Percentiles rank a stretch among this genome's conserved stretches.
phyloP scores from a whole-genome alignment of 2,888 invertebrate genomes.

The Drosophila melanosoma region DNA sequence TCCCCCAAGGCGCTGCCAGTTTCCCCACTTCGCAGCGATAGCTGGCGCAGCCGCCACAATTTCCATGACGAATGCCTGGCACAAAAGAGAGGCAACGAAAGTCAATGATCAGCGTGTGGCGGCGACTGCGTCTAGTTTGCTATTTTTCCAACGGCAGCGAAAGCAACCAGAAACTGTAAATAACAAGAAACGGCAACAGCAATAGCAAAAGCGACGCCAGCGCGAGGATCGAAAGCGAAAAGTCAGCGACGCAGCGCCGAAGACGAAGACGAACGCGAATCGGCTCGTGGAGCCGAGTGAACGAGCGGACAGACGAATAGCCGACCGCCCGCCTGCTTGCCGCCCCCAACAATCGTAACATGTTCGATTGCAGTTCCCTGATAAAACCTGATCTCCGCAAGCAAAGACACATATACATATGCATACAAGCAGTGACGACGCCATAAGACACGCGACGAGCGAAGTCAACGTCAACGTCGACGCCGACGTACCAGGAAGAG shows the following conservation, averaged over 20 bases:
- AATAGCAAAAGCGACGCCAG: slow-evolving; percentile 44
- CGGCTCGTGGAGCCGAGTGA: slow-evolving; percentile 36
- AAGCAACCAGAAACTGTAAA: slow-evolving; percentile 77
- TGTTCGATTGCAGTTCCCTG: slow-evolving; percentile 73
- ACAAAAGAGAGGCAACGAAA: slow-evolving; percentile 74
- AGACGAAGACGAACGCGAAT: slow-evolving; percentile 18
- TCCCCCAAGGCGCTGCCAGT: slow-evolving; percentile 11
- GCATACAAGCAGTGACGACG: slow-evolving; percentile 21
- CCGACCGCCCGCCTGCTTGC: slow-evolving; percentile 36
- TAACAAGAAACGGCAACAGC: slow-evolving; percentile 69
- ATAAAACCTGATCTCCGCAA: slow-evolving; percentile 77
- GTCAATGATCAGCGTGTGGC: slow-evolving; percentile 80
- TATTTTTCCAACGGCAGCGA: slow-evolving; percentile 74
- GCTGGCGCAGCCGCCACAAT: slow-evolving; percentile 57
- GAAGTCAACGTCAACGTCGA: slow-evolving; percentile 25
- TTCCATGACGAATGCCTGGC: slow-evolving; percentile 74
- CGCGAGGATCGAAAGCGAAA: slow-evolving; percentile 78
- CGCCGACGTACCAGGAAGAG: slow-evolving; percentile 83
- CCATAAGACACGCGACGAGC: slow-evolving; percentile 61
- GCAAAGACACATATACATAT: slow-evolving; percentile 26
- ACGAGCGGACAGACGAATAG: slow-evolving; percentile 19
- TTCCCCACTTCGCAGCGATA: slow-evolving; percentile 56
- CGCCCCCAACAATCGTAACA: slow-evolving; percentile 55
- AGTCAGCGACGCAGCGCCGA: slow-evolving; percentile 50
- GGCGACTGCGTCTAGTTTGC: slow-evolving; percentile 63